Base-by-base conservation (phyloP, 2,888 invertebrate species). In the Brenthis ino region DNA sequence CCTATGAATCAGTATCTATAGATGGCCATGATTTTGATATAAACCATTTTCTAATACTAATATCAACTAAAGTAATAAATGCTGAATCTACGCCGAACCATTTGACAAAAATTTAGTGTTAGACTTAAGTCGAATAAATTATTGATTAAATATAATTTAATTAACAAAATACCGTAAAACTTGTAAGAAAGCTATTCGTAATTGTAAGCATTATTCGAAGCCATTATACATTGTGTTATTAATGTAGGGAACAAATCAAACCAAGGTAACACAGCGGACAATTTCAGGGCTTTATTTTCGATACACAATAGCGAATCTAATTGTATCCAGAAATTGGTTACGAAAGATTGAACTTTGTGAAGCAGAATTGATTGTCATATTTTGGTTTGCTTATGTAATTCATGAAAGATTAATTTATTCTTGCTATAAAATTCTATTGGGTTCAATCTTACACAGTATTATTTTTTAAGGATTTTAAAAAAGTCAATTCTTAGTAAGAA, bases 241-340 rank as follows among this genome's bases (percentile, higher is more conserved):
- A 54, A 63, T 63, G 43, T 14, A 53, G 54, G 63, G 24, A 53
- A 54, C 54, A 54, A 63, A 63, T 63, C 63, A 63, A 63, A 63
- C 54, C 53, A 63, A 63, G 53, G 54, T 43, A 63, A 63, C 63
- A 63, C 14, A 54, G 63, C 43, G 63, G 33, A 43, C 63, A 63
- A 63, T 63, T 63, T 63, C 14, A 53, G 20, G 37, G 43, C 63
- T 43, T 63, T 63, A 43, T 54, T 63, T 53, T 43, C 63, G 63
- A 54, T 63, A 63, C 63, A 63, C 37, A 63, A 63, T 63, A 37
- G 53, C 53, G 54, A 63, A 60, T 60, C 63, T 53, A 54, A 63
- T 63, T 63, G 63, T 54, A 63, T 63, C 37, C 16, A 43, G 53
- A 53, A 63, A 43, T 63, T 54, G 54, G 56, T 56, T 56, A 43